Conservation (phyloP, 1,140 invertebrate species). For the Zaprionus nigranus region DNA sequence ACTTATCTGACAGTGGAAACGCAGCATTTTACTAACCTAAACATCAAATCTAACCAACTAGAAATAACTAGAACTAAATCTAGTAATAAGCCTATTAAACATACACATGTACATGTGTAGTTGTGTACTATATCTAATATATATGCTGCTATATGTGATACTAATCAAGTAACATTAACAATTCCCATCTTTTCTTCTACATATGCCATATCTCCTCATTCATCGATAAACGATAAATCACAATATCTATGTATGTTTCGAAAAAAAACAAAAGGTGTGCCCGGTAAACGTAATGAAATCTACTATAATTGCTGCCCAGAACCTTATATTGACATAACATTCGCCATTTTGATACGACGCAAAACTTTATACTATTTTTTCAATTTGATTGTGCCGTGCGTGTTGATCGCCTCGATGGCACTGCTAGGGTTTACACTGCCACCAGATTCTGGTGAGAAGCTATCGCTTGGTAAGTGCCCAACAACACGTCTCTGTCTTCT, state of each 20-base stretch:
- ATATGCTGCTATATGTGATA: constrained; percentile 11
- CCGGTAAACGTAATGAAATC: constrained; percentile 96
- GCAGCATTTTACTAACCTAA: background rate
- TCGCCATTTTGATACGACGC: constrained; percentile 98
- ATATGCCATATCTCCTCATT: constrained; percentile 11
- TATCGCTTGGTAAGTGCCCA: constrained; percentile 94
- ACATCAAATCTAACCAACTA: background rate
- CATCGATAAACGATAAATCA: constrained; percentile 39
- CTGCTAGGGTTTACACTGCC: constrained; percentile 99
- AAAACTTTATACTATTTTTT: constrained; percentile 99
- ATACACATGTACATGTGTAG: background rate
- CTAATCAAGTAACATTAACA: constrained; percentile 40
- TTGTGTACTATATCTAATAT: background rate
- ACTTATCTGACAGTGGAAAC: background rate
- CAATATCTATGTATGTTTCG: constrained; percentile 14
- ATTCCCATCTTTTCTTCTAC: constrained; percentile 52
- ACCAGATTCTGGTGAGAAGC: constrained; percentile 99
- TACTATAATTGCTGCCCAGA: constrained; percentile 97
- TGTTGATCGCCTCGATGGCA: constrained; percentile 99
- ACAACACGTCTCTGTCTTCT: constrained; percentile 36
- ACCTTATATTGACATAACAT: constrained; percentile 99
- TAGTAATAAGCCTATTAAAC: background rate
- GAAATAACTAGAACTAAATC: background rate
- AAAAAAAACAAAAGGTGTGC: constrained; percentile 89
- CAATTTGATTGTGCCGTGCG: constrained; percentile 99